phyloP scores from a whole-genome alignment of 2,113 vertebrate genomes.

The Phrynosoma blainvillii region DNA sequence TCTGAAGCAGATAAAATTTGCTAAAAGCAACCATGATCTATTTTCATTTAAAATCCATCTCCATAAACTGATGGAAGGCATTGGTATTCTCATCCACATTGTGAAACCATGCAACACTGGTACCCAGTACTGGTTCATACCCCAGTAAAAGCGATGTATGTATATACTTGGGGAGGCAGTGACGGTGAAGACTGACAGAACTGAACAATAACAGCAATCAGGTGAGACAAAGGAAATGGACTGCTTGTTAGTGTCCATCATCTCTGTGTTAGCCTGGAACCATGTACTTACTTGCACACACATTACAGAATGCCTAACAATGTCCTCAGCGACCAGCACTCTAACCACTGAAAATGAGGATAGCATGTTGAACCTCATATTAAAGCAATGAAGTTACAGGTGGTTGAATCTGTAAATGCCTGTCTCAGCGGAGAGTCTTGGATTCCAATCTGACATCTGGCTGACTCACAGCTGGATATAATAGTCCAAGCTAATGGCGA shows the following conservation, averaged over 20 bases:
- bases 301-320: not conserved
- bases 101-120: not conserved
- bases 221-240: not conserved
- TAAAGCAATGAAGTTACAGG: not conserved
- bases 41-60: slow-evolving; percentile 23
- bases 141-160: not conserved
- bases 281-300: not conserved
- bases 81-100: not conserved
- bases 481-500: slow-evolving; percentile 60
- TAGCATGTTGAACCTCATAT: not conserved
- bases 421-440: not conserved
- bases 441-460: slow-evolving; percentile 36
- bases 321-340: not conserved
- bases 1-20: slow-evolving; percentile 47
- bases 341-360: not conserved
- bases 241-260: slow-evolving; percentile 4
- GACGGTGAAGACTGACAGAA: not conserved
- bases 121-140: not conserved
- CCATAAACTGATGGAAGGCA: accelerated
- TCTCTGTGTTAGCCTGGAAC: not conserved
- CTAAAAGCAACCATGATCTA: not conserved
- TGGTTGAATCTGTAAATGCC: not conserved
- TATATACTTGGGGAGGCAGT: not conserved
- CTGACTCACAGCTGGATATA: slow-evolving; percentile 24
- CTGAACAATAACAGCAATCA: not conserved